These are phyloP conservation scores for Thripadectes ignobilis DNA, from an alignment of 2,797 vertebrate genomes.

Conservation along the genomic window DNA sequence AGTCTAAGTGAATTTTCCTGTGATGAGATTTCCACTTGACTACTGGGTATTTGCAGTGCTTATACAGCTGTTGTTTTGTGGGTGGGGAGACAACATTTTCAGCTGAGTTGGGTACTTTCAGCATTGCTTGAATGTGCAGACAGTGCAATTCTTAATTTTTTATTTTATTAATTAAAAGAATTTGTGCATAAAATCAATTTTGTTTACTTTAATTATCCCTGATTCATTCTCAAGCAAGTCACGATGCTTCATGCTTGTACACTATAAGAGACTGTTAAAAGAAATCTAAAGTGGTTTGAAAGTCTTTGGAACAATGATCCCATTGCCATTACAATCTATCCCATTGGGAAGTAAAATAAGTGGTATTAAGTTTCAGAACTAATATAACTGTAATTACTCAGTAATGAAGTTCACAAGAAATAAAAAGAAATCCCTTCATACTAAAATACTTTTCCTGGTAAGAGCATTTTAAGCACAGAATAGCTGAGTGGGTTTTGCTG, in stretches of 20 bases:
- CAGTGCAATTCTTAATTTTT: fast-evolving
- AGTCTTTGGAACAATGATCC: neutral
- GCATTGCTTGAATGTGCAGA: neutral
- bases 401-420: neutral
- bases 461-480: neutral
- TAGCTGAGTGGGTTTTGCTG: neutral
- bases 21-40: neutral
- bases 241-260: neutral
- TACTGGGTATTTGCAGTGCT: neutral
- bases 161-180: neutral
- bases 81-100: fast-evolving
- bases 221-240: neutral
- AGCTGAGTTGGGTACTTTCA: neutral
- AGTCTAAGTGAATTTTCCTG: neutral
- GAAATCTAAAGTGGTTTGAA: neutral
- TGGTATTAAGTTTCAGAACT: neutral
- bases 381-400: neutral
- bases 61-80: neutral
- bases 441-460: neutral
- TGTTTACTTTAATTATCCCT: neutral
- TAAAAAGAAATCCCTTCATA: neutral
- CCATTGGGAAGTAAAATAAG: neutral
- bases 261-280: neutral
- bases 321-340: neutral
- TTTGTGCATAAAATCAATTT: neutral